Evolutionary conservation across 2,113 vertebrate species (phyloP), one percentile per base, ranked within the genome.

Genomic region (Lamprotornis superbus): DNA sequence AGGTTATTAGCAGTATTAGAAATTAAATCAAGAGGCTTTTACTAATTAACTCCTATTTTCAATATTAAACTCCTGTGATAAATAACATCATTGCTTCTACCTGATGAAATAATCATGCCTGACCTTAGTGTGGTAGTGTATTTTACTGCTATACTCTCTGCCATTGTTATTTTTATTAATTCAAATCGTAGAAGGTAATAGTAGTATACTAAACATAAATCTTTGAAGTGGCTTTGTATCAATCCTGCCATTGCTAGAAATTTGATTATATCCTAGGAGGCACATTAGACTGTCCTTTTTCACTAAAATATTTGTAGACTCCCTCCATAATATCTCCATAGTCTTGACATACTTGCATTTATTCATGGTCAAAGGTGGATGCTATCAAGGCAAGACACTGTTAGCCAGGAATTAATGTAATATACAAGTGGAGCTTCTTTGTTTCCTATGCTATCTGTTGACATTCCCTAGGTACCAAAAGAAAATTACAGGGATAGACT

Each of bases 401-500:
- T 86, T 93, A 93, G 30, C 64, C n/a, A 68, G 75, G 89, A 87
- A 77, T 88, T 73, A 87, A 91, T 82, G 74, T 82, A 96, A 90
- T 67, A 64, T 59, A 85, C 71, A 92, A 96, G 83, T 86, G 94
- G 90, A 88, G 84, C 82, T 92, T 89, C 95, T 96, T 93, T 93
- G 87, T 97, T 97, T 94, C 20, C 1, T 97, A 46, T 10, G 21
- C 94, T 94, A 49, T 97, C 95, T 97, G 83, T 80, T 95, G 91
- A 63, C 65, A 84, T 93, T 97, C 97, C 95, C 92, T 92, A 64
- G 92, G 85, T 94, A 91, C 96, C 87, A 52, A 93, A 94, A 97
- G 95, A 97, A 97, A 97, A 95, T 91, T 93, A 79, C 89, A 90
- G 88, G 87, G 96, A 92, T 96, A 96, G 94, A 96, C 93, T 92